Percentiles rank a stretch among this genome's conserved stretches.
Evolutionary conservation across 2,888 invertebrate genomes (phyloP).

Genomic region (Halocaridina rubra): DNA sequence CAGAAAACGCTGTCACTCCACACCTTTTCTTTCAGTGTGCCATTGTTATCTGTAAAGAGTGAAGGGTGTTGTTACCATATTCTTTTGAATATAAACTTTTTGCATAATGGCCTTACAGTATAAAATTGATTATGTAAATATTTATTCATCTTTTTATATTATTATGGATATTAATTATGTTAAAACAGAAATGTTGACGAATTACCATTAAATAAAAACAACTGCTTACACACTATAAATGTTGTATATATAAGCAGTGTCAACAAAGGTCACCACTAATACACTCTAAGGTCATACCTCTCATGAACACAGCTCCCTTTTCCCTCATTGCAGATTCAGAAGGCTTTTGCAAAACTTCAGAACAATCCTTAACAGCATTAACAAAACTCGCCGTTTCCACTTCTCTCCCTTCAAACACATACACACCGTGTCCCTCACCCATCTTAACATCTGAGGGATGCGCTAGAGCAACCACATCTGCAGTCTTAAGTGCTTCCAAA

Average conservation of each 20-base stretch:
- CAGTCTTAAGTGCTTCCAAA: constrained; percentile 62
- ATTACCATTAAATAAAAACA: too few species aligned
- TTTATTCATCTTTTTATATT: too few species aligned
- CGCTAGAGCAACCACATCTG: constrained; percentile 70
- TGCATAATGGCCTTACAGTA: too few species aligned
- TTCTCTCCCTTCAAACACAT: constrained; percentile 66
- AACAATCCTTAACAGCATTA: constrained; percentile 65
- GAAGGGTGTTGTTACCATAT: constrained; percentile 29
- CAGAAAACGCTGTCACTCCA: constrained; percentile 71
- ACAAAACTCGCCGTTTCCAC: not conserved
- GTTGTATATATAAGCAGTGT: too few species aligned
- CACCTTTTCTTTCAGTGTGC: constrained; percentile 64
- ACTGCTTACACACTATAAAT: too few species aligned
- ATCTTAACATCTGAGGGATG: constrained; percentile 69
- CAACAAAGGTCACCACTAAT: too few species aligned
- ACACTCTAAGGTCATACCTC: constrained; percentile 57
- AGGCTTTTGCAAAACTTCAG: constrained; percentile 70
- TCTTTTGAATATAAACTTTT: too few species aligned
- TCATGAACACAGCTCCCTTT: constrained; percentile 67
- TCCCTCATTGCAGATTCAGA: constrained; percentile 67
- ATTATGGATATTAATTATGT: too few species aligned
- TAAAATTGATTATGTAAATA: too few species aligned
- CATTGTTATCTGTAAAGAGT: constrained; percentile 64
- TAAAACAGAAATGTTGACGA: too few species aligned
- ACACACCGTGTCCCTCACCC: constrained; percentile 70